Conservation (phyloP, 2,888 invertebrate genomes). For the Athalia rosae region DNA sequence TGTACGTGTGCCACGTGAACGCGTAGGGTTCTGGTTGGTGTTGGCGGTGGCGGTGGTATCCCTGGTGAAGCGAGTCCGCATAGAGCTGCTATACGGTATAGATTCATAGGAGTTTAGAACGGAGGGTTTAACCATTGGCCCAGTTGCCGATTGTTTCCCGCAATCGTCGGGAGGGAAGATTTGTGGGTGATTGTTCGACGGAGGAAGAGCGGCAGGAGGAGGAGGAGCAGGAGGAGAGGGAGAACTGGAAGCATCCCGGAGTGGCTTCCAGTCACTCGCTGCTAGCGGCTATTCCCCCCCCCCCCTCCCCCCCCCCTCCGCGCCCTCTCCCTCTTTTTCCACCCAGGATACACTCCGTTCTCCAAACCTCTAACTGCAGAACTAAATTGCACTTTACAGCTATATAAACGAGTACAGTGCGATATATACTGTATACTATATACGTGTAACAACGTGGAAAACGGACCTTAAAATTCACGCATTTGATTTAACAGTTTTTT, state of each 20-base stretch:
- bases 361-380: slow-evolving; percentile 27
- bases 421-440: too few species aligned
- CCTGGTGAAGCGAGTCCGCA: too few species aligned
- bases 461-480: too few species aligned
- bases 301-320: too few species aligned
- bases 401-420: background rate
- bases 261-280: background rate
- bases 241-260: too few species aligned
- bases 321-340: background rate
- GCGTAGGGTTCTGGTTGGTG: too few species aligned
- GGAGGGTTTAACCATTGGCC: slow-evolving; percentile 40
- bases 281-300: background rate
- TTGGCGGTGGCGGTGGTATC: too few species aligned
- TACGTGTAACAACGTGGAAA: too few species aligned
- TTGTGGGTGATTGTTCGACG: slow-evolving; percentile 42
- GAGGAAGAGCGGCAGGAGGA: background rate
- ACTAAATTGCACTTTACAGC: slow-evolving; percentile 26
- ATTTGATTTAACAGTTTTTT: too few species aligned
- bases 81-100: background rate
- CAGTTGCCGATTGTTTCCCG: slow-evolving; percentile 45
- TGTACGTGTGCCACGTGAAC: too few species aligned
- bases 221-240: background rate
- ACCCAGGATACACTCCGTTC: slow-evolving; percentile 13
- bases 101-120: slow-evolving; percentile 33
- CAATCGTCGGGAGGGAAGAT: slow-evolving; percentile 43